Evolutionary conservation across 2,113 vertebrate genomes (phyloP).

Genomic region (Cheilinus undulatus): DNA sequence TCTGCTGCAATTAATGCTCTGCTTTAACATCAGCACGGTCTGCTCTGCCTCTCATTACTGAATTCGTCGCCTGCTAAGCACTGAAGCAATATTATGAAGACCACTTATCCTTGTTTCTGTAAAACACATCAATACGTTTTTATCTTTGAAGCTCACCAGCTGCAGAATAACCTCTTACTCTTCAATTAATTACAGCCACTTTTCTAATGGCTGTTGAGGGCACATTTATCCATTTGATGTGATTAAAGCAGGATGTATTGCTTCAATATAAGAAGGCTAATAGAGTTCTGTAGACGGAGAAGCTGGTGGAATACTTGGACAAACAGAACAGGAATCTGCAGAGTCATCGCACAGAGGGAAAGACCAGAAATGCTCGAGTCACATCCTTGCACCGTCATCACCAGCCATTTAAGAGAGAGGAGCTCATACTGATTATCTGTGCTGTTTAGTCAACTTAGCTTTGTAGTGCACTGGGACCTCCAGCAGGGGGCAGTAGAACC

Average conservation of each 20-base stretch:
- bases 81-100: slow-evolving; percentile 17
- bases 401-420: too few relatives aligned
- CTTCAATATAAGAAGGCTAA: slow-evolving; percentile 18
- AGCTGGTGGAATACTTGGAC: not conserved
- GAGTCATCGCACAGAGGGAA: not conserved
- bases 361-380: too few relatives aligned
- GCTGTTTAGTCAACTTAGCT: too few relatives aligned
- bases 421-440: too few relatives aligned
- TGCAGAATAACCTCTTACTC: slow-evolving; percentile 17
- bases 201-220: slow-evolving; percentile 7
- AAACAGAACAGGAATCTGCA: not conserved
- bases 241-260: slow-evolving; percentile 21
- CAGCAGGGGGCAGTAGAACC: too few relatives aligned
- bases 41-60: slow-evolving; percentile 29
- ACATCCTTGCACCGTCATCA: too few relatives aligned
- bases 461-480: too few relatives aligned
- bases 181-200: slow-evolving; percentile 25
- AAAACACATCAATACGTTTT: slow-evolving; percentile 7
- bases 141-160: slow-evolving; percentile 7
- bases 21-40: slow-evolving; percentile 31
- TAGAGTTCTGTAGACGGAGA: slow-evolving; percentile 9
- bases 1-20: slow-evolving; percentile 26
- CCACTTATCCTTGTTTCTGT: slow-evolving; percentile 1
- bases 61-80: slow-evolving; percentile 21
- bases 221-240: slow-evolving; percentile 38